Conservation (phyloP, 2,797 vertebrate genomes). For the Liparis tanakae region DNA sequence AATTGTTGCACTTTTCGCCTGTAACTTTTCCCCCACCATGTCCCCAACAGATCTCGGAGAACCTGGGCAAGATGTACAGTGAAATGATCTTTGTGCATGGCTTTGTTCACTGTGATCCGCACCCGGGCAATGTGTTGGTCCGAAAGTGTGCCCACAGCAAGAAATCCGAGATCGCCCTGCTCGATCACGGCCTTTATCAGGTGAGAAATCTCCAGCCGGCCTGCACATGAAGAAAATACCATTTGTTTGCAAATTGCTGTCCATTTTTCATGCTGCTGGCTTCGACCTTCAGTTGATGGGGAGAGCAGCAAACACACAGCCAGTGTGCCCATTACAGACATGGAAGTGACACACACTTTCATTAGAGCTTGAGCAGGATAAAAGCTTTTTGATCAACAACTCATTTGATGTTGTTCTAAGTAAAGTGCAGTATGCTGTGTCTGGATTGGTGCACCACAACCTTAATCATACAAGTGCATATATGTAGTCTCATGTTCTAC, state of each 20-base stretch:
- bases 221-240: slow-evolving; percentile 38
- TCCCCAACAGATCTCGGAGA: slow-evolving; percentile 88
- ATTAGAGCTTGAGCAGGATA: slow-evolving; percentile 60
- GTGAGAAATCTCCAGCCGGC: slow-evolving; percentile 72
- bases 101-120: slow-evolving; percentile 98
- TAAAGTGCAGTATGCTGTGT: slow-evolving; percentile 58
- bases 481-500: slow-evolving; percentile 13
- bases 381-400: slow-evolving; percentile 85
- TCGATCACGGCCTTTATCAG: slow-evolving; percentile 98
- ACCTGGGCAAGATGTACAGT: slow-evolving; percentile 93
- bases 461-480: slow-evolving; percentile 53
- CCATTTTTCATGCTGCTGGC: slow-evolving; percentile 75
- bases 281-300: slow-evolving; percentile 54
- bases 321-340: slow-evolving; percentile 32
- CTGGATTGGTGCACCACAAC: slow-evolving; percentile 44
- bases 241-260: slow-evolving; percentile 72
- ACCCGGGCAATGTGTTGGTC: slow-evolving; percentile 95
- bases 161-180: slow-evolving; percentile 89
- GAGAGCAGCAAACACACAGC: slow-evolving; percentile 39
- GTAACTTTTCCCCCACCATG: neutral
- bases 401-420: slow-evolving; percentile 72
- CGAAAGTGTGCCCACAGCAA: slow-evolving; percentile 84
- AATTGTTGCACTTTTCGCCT: neutral
- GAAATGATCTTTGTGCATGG: slow-evolving; percentile 99
- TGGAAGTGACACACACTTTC: slow-evolving; percentile 34